These are phyloP conservation scores for Sebastes aleutianus DNA, from an alignment of 2,797 vertebrate species.

Conservation along the genomic window DNA sequence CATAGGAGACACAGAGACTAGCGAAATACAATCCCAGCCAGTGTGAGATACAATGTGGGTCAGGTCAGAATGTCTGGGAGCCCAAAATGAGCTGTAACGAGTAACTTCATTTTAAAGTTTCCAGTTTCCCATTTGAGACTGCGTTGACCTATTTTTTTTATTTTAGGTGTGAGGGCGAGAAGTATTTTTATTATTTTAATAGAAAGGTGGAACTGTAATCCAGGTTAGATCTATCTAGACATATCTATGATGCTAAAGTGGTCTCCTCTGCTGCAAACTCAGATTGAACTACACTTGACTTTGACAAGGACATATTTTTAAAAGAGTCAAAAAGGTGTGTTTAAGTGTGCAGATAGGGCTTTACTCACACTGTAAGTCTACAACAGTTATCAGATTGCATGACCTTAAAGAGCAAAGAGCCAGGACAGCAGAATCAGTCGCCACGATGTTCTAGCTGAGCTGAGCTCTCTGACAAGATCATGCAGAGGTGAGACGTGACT, in stretches of 20 bases:
- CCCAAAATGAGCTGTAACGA: neutral
- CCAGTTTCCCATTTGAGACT: neutral
- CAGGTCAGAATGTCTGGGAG: neutral
- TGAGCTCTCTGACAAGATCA: neutral
- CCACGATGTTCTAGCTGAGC: neutral
- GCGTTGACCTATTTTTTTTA: conserved; percentile 1
- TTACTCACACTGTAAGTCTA: neutral
- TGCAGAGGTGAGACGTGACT: neutral
- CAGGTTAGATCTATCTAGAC: neutral
- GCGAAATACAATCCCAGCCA: conserved; percentile 8
- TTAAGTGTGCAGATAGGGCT: neutral
- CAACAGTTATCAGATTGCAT: conserved; percentile 4
- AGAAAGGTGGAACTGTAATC: neutral
- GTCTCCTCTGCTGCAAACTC: neutral
- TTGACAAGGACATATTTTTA: neutral
- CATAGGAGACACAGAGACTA: neutral
- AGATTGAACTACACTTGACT: neutral
- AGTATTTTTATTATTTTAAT: neutral
- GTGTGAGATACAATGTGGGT: conserved; percentile 10
- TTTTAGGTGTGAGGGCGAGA: neutral
- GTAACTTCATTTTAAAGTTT: conserved; percentile 22
- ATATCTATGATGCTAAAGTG: neutral
- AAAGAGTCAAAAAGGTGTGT: neutral
- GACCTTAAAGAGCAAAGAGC: conserved; percentile 3
- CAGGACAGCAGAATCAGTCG: neutral